Conservation (phyloP, 2,113 vertebrate genomes). For the Micromys minutus region DNA sequence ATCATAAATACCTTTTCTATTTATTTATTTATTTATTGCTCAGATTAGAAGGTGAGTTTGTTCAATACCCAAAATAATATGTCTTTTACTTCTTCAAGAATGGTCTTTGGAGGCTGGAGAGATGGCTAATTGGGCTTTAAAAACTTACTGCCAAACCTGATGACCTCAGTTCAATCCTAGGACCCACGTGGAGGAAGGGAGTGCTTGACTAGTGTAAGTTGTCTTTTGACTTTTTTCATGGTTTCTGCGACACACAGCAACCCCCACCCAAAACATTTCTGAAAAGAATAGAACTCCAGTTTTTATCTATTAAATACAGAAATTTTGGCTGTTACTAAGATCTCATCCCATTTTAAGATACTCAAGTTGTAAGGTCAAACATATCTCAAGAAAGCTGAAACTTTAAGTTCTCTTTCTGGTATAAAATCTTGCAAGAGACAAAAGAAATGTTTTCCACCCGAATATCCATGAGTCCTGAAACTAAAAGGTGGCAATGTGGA, state of each 20-base stretch:
- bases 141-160: background rate
- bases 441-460: background rate
- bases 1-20: background rate
- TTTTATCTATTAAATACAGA: background rate
- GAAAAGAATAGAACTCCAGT: background rate
- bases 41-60: background rate
- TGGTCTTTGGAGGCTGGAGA: background rate
- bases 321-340: conserved; percentile 2
- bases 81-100: background rate
- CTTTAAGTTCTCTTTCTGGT: background rate
- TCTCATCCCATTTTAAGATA: background rate
- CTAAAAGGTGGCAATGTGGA: background rate
- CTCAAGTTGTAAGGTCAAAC: background rate
- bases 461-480: background rate
- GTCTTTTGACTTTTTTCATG: background rate
- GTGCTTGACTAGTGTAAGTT: background rate
- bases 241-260: background rate
- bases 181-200: background rate
- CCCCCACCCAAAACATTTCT: background rate
- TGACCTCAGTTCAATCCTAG: background rate
- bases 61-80: background rate
- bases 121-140: too few relatives aligned
- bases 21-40: background rate
- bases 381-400: conserved; percentile 1
- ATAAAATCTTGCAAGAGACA: background rate